A percentile compares a stretch with the other conserved stretches of the same genome.
Conservation (phyloP, 2,797 vertebrate genomes). For the Cirrhinus molitorella region DNA sequence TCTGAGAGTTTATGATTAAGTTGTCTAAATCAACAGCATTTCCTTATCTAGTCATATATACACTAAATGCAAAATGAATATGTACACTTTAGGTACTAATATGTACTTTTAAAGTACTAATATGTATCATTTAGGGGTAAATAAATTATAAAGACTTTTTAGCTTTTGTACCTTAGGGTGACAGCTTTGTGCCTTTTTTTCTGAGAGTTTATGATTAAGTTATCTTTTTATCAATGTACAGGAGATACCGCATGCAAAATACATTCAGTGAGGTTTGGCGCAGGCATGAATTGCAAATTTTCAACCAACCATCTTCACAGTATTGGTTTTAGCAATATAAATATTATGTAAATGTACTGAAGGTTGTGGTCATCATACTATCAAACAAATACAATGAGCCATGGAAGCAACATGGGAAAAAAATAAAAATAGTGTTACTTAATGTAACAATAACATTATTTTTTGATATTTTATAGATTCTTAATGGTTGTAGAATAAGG, state of each 20-base stretch:
- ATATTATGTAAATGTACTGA: slow-evolving; percentile 12
- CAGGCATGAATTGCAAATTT: background rate
- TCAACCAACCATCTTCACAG: background rate
- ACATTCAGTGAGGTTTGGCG: background rate
- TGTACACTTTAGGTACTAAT: background rate
- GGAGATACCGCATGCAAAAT: background rate
- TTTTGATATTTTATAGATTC: background rate
- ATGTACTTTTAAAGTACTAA: too few species aligned
- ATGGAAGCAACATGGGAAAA: background rate
- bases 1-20: background rate
- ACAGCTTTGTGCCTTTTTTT: background rate
- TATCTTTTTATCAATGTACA: background rate
- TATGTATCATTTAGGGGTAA: background rate
- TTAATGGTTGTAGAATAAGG: background rate
- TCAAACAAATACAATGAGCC: background rate
- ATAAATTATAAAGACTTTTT: background rate
- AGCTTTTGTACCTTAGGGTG: background rate
- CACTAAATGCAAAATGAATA: background rate
- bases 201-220: background rate
- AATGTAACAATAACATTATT: background rate
- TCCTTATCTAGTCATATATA: background rate
- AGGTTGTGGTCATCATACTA: background rate
- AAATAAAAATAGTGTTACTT: background rate
- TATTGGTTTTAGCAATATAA: background rate
- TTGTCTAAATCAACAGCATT: background rate